A percentile compares a stretch with the other conserved stretches of the same genome.
These are phyloP conservation scores for Gasterosteus nipponicus DNA, from an alignment of 2,113 vertebrate species.

Conservation along the genomic window DNA sequence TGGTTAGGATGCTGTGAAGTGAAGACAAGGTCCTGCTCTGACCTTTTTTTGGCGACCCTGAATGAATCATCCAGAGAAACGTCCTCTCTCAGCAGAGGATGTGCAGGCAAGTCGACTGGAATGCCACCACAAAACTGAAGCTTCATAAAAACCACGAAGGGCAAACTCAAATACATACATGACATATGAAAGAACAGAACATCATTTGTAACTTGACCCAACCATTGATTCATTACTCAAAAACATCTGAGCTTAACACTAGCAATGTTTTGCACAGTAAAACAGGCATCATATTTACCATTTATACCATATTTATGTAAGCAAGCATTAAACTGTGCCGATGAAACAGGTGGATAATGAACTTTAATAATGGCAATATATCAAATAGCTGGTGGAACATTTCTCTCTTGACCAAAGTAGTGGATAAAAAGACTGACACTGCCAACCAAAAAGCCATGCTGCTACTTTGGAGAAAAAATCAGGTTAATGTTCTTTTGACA, in stretches of 20 bases:
- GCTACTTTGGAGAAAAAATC: neutral
- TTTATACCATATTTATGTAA: neutral
- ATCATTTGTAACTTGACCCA: neutral
- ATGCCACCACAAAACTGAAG: constrained; percentile 1
- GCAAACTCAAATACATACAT: neutral
- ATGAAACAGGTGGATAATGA: neutral
- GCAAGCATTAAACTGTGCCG: neutral
- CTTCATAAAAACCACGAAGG: constrained; percentile 8
- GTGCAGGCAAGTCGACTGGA: neutral
- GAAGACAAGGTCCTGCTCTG: constrained; percentile 39
- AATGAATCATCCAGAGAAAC: constrained; percentile 17
- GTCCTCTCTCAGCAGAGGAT: constrained; percentile 6
- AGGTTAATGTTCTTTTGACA: constrained; percentile 1
- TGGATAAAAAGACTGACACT: neutral
- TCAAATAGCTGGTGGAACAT: neutral
- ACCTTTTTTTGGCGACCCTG: constrained; percentile 22
- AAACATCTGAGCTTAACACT: no score
- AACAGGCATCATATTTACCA: neutral
- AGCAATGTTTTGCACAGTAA: neutral
- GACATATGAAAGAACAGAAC: constrained; percentile 1
- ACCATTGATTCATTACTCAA: no score
- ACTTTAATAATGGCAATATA: neutral
- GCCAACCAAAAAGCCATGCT: neutral
- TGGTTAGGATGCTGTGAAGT: constrained; percentile 22
- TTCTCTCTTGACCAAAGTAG: neutral